Evolutionary conservation across 2,797 vertebrate genomes (phyloP), one percentile per base, ranked within the genome.

Genomic region (Antrozous pallidus): DNA sequence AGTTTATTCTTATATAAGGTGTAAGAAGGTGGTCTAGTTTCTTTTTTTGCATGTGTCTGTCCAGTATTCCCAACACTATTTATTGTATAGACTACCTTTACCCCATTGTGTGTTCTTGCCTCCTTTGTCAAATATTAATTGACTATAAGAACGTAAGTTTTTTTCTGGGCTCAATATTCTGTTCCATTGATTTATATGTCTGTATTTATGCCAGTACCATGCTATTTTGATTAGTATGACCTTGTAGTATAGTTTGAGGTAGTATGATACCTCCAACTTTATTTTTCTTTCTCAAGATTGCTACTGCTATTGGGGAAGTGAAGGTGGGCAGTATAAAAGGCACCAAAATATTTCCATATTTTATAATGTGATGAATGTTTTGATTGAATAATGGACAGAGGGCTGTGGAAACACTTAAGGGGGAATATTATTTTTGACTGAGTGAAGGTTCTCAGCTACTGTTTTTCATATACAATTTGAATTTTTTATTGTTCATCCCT

Each of bases 381-480:
- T 75, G 16, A 38, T 78, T 36, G 33, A 80, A 3, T 51, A 82
- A 49, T 83, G 45, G 70, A 14, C 45, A 85, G 49, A 85, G 28
- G 40, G 8, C 18, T 88, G 2, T 77, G 7, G 51, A 28, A 51
- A 11, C 17, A 24, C 42, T 18, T 33, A 58, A 17, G 33, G 87
- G 12, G 26, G 31, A 90, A 77, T 86, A 79, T 69, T 79, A 56
- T 70, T 79, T 93, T 83, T 93, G 74, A 78, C n/a, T 40, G 18
- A 65, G 16, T 78, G 36, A 65, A 51, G 28, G 5, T 88, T 89
- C 63, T 94, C 22, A 13, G 73, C 40, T 93, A 78, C 58, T 88
- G 33, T 73, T 42, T 87, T 71, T 83, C 58, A 36, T 36, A 36
- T 61, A 42, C 8, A 20, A 70, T 65, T 51, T 63, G 63, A 79